Conservation (phyloP, 2,888 invertebrate genomes). For the Scrobipalpa costella region DNA sequence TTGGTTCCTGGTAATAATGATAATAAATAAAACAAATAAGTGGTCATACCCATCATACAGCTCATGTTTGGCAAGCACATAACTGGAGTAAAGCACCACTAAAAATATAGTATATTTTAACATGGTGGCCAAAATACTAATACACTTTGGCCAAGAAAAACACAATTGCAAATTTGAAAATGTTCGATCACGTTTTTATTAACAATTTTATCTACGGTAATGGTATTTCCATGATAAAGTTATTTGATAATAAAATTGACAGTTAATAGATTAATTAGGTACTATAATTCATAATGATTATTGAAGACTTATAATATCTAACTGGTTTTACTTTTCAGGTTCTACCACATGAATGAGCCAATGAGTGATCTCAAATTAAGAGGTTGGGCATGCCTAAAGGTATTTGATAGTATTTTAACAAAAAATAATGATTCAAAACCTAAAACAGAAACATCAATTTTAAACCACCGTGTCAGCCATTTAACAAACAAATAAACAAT, state of each 20-base stretch:
- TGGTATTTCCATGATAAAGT: background rate
- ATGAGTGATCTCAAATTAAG: no score
- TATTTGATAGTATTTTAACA: no score
- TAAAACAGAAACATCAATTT: no score
- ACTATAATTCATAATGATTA: no score
- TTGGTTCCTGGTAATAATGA: no score
- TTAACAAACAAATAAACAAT: no score
- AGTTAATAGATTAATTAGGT: background rate
- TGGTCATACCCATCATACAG: conserved; percentile 58
- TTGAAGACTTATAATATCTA: no score
- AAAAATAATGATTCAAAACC: no score
- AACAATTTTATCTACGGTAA: background rate
- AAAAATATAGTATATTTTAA: conserved; percentile 35
- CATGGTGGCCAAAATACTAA: conserved; percentile 39
- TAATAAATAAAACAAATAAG: background rate
- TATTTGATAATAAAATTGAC: background rate
- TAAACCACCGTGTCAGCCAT: no score
- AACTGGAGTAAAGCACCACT: conserved; percentile 39
- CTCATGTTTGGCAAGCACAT: conserved; percentile 58
- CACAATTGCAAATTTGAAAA: background rate
- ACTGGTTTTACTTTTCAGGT: no score
- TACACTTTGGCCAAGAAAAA: background rate
- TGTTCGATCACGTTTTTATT: background rate
- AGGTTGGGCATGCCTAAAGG: no score
- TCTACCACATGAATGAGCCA: no score